Conservation (phyloP, 2,797 vertebrate species). For the Lagorchestes hirsutus region DNA sequence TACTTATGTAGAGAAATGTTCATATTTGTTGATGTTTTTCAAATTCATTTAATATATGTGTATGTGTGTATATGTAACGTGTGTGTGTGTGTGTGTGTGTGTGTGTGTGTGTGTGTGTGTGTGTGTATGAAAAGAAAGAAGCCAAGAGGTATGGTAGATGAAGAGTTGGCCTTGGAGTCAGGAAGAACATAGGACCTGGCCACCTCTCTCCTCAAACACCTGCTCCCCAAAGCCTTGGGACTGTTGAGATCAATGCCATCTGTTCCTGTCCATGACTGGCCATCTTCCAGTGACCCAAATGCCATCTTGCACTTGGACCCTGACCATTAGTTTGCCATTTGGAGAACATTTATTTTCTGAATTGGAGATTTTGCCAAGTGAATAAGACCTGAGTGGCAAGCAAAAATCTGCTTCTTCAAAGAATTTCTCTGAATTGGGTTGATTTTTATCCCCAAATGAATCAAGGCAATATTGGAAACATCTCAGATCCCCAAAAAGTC, state of each 20-base stretch:
- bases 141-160: neutral
- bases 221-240: conserved; percentile 1
- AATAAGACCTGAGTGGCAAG: neutral
- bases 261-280: neutral
- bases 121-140: neutral
- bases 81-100: no score
- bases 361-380: neutral
- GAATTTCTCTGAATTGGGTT: neutral
- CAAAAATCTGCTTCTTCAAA: conserved; percentile 42
- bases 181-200: neutral
- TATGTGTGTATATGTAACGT: no score
- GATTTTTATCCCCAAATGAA: conserved; percentile 19
- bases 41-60: neutral
- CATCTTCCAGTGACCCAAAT: neutral
- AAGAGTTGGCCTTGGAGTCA: neutral
- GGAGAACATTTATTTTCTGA: conserved; percentile 14
- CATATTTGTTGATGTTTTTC: neutral
- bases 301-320: neutral
- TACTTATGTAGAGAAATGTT: neutral
- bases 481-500: neutral
- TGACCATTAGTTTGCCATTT: conserved; percentile 27
- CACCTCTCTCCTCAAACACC: neutral
- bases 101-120: neutral
- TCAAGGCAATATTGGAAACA: neutral
- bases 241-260: neutral